A percentile compares a stretch with the other conserved stretches of the same genome.
Evolutionary conservation across 2,797 vertebrate species (phyloP).

Genomic region (Mastacembelus armatus): DNA sequence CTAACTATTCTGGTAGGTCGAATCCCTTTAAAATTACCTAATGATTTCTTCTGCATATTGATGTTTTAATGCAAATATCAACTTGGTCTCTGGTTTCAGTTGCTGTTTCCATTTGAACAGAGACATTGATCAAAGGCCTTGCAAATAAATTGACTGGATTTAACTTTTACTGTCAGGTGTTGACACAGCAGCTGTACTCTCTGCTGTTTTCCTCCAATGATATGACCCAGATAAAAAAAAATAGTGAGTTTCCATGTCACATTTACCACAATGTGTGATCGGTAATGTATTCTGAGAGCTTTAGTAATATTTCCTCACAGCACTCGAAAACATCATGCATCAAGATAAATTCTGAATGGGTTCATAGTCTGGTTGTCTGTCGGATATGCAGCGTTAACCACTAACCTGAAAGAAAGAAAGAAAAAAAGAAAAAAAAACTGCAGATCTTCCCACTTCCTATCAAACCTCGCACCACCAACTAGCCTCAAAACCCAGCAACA

Average conservation of each 20-base stretch:
- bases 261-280: constrained; percentile 10
- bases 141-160: constrained; percentile 8
- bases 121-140: neutral
- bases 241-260: neutral
- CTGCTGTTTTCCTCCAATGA: constrained; percentile 7
- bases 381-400: constrained; percentile 31
- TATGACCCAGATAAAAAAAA: constrained; percentile 9
- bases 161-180: constrained; percentile 22
- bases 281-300: constrained; percentile 21
- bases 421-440: no score
- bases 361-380: constrained; percentile 12
- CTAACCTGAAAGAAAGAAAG: constrained; percentile 12
- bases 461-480: constrained; percentile 31
- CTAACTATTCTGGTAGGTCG: no score
- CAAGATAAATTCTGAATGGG: constrained; percentile 11
- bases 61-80: neutral
- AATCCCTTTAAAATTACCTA: no score
- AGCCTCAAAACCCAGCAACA: constrained; percentile 34
- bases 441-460: neutral
- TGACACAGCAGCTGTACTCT: constrained; percentile 16
- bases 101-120: constrained; percentile 15
- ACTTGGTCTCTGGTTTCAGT: constrained; percentile 5
- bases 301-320: constrained; percentile 15
- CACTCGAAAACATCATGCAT: neutral
- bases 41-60: neutral